Evolutionary conservation across 2,888 invertebrate genomes (phyloP).

Genomic region (Drosophila antonietae): DNA sequence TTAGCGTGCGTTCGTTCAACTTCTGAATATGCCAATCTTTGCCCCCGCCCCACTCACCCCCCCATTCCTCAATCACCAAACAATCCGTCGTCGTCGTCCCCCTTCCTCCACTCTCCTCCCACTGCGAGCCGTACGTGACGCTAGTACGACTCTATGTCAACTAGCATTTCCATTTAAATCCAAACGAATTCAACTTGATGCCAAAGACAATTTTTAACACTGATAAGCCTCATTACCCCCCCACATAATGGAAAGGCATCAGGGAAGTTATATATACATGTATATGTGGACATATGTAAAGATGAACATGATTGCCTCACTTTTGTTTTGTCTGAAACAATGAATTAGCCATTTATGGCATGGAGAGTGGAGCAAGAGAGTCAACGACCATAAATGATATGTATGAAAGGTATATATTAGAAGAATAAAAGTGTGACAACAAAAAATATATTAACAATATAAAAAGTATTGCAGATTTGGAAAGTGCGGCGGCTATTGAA

Average conservation of each 20-base stretch:
- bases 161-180: constrained; percentile 3
- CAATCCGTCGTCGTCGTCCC: too few species aligned
- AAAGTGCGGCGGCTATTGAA: too few species aligned
- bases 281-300: not conserved
- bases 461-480: too few species aligned
- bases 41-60: not conserved
- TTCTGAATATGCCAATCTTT: constrained; percentile 32
- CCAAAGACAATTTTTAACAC: not conserved
- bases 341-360: too few species aligned
- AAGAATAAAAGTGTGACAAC: too few species aligned
- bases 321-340: too few species aligned
- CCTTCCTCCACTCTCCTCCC: not conserved
- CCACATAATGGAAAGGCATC: not conserved
- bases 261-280: not conserved
- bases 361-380: too few species aligned
- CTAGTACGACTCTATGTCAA: not conserved
- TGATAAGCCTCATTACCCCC: not conserved
- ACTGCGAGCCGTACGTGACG: constrained; percentile 3
- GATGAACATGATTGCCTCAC: too few species aligned
- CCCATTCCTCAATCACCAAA: not conserved
- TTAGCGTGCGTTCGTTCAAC: constrained; percentile 26
- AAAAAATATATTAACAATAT: too few species aligned
- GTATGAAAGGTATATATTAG: too few species aligned
- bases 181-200: not conserved
- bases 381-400: too few species aligned